A percentile compares a stretch with the other conserved stretches of the same genome.
Conservation (phyloP, 2,888 invertebrate species). For the Philereme vetulata region DNA sequence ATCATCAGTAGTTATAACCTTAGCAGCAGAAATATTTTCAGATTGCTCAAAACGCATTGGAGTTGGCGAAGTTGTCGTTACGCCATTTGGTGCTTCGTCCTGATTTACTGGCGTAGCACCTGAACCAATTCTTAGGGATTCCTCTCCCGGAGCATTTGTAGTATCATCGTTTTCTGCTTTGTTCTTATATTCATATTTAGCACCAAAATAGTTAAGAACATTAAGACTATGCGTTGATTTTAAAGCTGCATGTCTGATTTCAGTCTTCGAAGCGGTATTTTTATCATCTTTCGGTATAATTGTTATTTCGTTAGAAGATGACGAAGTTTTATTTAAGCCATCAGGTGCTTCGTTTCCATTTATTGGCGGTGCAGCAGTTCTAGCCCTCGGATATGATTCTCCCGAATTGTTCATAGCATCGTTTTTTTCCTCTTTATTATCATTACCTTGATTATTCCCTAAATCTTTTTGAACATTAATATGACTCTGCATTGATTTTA, state of each 20-base stretch:
- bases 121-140: neutral
- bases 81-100: neutral
- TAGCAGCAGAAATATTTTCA: neutral
- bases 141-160: neutral
- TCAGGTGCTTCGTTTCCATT: neutral
- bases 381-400: neutral
- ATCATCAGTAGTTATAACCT: constrained; percentile 3
- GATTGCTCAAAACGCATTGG: neutral
- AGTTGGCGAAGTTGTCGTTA: neutral
- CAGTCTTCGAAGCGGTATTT: no score
- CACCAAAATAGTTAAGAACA: neutral
- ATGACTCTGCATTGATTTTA: neutral
- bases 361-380: neutral
- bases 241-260: neutral
- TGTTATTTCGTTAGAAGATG: neutral
- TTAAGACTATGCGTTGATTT: neutral
- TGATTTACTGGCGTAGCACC: neutral
- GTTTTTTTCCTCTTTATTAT: neutral
- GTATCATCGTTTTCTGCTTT: neutral
- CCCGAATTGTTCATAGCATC: neutral
- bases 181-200: neutral
- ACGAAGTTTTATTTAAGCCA: neutral
- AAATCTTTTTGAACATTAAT: neutral
- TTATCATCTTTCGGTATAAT: no score
- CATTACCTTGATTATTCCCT: neutral